Evolutionary conservation across 2,797 vertebrate species (phyloP).

Genomic region (Arrhamphus sclerolepis): DNA sequence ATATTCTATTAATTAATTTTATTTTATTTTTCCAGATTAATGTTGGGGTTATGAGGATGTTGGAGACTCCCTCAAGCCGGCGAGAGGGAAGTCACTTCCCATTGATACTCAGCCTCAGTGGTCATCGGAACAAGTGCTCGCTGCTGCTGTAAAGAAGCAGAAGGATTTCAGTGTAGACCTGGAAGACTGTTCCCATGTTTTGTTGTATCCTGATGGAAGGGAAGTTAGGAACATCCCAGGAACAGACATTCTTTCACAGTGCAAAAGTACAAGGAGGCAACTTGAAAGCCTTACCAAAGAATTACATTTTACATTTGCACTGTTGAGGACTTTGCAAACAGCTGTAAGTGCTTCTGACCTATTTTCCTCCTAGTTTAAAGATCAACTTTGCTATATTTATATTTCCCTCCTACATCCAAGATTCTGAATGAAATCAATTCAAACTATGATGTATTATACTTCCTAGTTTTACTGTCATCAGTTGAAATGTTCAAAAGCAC

Average conservation of each 20-base stretch:
- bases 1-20: neutral
- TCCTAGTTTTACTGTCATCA: no score
- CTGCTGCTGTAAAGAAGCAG: slow-evolving; percentile 3
- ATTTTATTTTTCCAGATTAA: neutral
- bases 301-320: neutral
- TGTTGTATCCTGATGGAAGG: slow-evolving; percentile 1
- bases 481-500: no score
- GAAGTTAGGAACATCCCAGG: slow-evolving; percentile 3
- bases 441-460: neutral
- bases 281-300: slow-evolving; percentile 6
- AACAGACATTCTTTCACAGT: neutral
- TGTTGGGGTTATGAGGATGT: neutral
- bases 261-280: neutral
- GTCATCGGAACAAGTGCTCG: neutral
- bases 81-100: slow-evolving; percentile 6
- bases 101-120: neutral
- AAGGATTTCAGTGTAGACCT: slow-evolving; percentile 3
- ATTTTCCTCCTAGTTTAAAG: neutral
- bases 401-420: neutral
- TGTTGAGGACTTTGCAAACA: neutral
- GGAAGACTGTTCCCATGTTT: neutral
- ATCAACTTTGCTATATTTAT: neutral
- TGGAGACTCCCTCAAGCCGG: neutral
- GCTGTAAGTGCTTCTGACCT: slow-evolving; percentile 1
- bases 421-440: neutral